Evolutionary conservation across 2,113 vertebrate species (phyloP).

Genomic region (Oreochromis tanganicae): DNA sequence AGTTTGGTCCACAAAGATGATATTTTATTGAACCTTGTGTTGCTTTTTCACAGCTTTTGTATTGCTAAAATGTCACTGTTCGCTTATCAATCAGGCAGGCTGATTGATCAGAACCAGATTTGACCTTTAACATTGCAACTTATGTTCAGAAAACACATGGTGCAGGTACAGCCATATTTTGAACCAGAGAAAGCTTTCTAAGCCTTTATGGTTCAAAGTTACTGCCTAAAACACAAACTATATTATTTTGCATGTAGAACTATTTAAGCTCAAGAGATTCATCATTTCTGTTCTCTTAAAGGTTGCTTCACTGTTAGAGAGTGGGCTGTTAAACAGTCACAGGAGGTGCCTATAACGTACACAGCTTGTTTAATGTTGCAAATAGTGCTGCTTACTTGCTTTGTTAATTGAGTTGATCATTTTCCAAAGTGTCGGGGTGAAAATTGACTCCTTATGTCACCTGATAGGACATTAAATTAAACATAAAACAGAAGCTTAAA

Average conservation of each 20-base stretch:
- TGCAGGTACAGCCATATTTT: not conserved
- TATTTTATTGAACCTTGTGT: not conserved
- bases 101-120: not conserved
- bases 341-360: rapidly evolving
- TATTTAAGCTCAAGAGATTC: not conserved
- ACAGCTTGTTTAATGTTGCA: not conserved
- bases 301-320: not conserved
- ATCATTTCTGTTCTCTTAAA: not conserved
- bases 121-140: not conserved
- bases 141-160: not conserved
- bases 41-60: not conserved
- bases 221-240: not conserved
- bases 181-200: not conserved
- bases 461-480: not conserved
- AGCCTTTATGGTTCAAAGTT: not conserved
- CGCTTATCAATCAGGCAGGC: rapidly evolving
- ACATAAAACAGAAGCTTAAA: not conserved
- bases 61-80: not conserved
- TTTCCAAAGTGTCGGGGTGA: not conserved
- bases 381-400: rapidly evolving
- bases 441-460: not conserved
- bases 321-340: rapidly evolving
- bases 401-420: not conserved
- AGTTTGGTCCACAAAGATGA: not conserved
- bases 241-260: not conserved